Conservation (phyloP, 2,797 vertebrate genomes). For the Garrulus glandarius region DNA sequence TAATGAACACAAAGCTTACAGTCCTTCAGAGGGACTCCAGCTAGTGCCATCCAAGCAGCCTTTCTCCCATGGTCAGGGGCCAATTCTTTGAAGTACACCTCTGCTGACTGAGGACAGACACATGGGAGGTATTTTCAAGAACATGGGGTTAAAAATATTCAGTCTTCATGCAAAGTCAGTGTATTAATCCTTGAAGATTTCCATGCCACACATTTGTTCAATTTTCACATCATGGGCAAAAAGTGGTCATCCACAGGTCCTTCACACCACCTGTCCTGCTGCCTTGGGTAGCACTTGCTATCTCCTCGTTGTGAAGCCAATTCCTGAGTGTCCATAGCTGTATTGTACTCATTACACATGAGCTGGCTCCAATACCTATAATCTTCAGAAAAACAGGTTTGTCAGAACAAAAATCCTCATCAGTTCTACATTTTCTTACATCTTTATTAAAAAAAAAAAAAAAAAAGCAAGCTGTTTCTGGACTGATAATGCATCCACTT, state of each 20-base stretch:
- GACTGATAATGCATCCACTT: neutral
- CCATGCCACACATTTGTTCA: slow-evolving; percentile 80
- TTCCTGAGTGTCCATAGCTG: slow-evolving; percentile 79
- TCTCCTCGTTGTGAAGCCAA: slow-evolving; percentile 61
- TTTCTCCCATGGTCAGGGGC: slow-evolving; percentile 55
- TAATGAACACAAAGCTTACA: slow-evolving; percentile 76
- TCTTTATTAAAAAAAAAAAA: neutral
- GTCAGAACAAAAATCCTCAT: neutral
- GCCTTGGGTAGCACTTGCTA: slow-evolving; percentile 70
- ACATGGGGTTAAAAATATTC: slow-evolving; percentile 50
- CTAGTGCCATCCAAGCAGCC: slow-evolving; percentile 65
- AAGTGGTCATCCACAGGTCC: slow-evolving; percentile 76
- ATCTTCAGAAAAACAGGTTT: neutral
- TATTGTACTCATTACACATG: slow-evolving; percentile 81
- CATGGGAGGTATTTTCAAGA: slow-evolving; percentile 65
- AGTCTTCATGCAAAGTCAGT: neutral
- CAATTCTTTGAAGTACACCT: slow-evolving; percentile 71
- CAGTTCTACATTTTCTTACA: neutral
- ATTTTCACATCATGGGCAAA: slow-evolving; percentile 75
- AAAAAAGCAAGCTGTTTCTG: neutral
- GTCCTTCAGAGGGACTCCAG: slow-evolving; percentile 76
- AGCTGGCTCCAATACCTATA: slow-evolving; percentile 75
- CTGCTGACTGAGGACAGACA: slow-evolving; percentile 71
- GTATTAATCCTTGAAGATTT: slow-evolving; percentile 69
- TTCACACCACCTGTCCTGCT: slow-evolving; percentile 72